These are phyloP conservation scores for Garrulus glandarius DNA, from an alignment of 2,797 vertebrate species.

Conservation along the genomic window DNA sequence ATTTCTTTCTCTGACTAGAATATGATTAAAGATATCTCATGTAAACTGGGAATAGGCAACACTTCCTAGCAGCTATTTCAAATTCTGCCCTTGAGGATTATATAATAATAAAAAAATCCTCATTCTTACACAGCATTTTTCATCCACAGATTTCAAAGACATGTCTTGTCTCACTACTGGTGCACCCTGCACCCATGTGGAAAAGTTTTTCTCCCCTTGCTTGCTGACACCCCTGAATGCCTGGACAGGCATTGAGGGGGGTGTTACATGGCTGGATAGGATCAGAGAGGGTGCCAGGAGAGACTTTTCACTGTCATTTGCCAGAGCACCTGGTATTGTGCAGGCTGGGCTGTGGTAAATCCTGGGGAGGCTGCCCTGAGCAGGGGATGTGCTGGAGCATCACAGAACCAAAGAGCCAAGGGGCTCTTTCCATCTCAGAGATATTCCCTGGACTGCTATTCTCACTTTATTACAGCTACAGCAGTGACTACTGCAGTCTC, in stretches of 20 bases:
- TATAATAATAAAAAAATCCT: background rate
- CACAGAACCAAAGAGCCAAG: background rate
- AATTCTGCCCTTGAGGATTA: conserved; percentile 13
- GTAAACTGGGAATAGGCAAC: conserved; percentile 5
- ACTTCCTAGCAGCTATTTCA: conserved; percentile 18
- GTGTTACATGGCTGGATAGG: background rate
- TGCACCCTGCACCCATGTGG: rapidly evolving
- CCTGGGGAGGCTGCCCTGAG: background rate
- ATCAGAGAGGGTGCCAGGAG: background rate
- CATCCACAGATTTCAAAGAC: background rate
- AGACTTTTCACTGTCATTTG: background rate
- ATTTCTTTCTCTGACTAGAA: conserved; percentile 31
- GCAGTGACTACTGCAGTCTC: background rate
- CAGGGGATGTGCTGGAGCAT: background rate
- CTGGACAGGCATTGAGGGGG: background rate
- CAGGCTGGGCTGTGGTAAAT: background rate
- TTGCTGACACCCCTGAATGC: background rate
- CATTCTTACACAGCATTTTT: conserved; percentile 10
- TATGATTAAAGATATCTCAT: conserved; percentile 19
- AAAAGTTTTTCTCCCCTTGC: background rate
- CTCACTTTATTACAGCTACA: background rate
- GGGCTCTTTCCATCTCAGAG: background rate
- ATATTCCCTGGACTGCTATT: background rate
- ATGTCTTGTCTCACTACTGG: background rate
- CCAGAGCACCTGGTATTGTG: background rate